A percentile compares a stretch with the other conserved stretches of the same genome.
phyloP scores from a whole-genome alignment of 2,797 vertebrate species.

The Notoglanidium macrostoma region DNA sequence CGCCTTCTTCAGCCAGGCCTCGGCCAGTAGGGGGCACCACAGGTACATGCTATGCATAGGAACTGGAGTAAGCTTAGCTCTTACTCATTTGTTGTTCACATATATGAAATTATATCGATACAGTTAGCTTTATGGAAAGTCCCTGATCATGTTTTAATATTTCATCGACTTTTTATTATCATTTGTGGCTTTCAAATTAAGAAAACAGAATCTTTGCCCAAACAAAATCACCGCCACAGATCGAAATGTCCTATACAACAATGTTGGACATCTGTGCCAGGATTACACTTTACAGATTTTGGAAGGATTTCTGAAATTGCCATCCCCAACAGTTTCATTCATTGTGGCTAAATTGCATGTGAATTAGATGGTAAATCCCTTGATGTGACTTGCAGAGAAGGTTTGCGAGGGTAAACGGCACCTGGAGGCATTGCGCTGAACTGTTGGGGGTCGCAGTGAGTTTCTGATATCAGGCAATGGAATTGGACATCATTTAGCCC shows the following conservation, averaged over 20 bases:
- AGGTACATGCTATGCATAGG: conserved; percentile 74
- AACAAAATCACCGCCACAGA: not conserved
- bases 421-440: not conserved
- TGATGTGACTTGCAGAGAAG: not conserved
- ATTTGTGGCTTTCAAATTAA: not conserved
- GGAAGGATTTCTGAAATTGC: not conserved
- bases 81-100: too few species aligned
- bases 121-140: not conserved
- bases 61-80: too few species aligned
- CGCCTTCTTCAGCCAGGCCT: conserved; percentile 86
- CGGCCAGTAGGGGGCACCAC: conserved; percentile 90
- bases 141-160: not conserved
- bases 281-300: not conserved
- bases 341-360: not conserved
- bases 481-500: not conserved
- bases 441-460: not conserved
- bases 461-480: not conserved
- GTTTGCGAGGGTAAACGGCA: not conserved
- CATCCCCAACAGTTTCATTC: not conserved
- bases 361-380: not conserved
- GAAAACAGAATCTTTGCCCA: not conserved
- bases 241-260: not conserved
- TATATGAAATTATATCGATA: too few species aligned
- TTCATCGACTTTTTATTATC: not conserved
- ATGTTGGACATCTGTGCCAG: not conserved